These are phyloP conservation scores for Austrofundulus limnaeus DNA, from an alignment of 2,113 vertebrate species.

Conservation along the genomic window DNA sequence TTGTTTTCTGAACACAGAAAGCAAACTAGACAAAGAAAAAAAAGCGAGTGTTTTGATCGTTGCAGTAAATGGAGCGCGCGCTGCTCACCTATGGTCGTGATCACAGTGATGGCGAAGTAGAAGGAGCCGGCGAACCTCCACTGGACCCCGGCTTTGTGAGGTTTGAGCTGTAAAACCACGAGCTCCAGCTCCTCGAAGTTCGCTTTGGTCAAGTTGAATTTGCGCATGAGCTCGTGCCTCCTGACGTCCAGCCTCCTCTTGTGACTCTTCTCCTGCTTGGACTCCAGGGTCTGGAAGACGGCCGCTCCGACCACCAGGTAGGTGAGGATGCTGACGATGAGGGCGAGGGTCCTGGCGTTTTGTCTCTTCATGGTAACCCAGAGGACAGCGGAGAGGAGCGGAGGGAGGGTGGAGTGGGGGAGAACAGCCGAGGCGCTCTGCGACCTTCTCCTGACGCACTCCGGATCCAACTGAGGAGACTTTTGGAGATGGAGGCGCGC, in stretches of 20 bases:
- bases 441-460: slow-evolving; percentile 56
- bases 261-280: slow-evolving; percentile 87
- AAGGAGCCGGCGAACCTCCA: slow-evolving; percentile 96
- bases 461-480: slow-evolving; percentile 58
- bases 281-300: slow-evolving; percentile 95
- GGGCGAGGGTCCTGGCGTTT: slow-evolving; percentile 91
- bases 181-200: slow-evolving; percentile 90
- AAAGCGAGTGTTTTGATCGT: no score
- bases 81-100: slow-evolving; percentile 93
- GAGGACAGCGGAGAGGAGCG: not conserved
- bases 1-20: no score
- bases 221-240: slow-evolving; percentile 83
- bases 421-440: slow-evolving; percentile 30
- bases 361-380: slow-evolving; percentile 89
- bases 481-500: slow-evolving; percentile 82
- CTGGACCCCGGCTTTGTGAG: slow-evolving; percentile 95
- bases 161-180: slow-evolving; percentile 89
- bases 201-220: slow-evolving; percentile 89
- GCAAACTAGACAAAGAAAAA: no score
- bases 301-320: slow-evolving; percentile 96
- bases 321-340: slow-evolving; percentile 95
- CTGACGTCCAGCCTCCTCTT: slow-evolving; percentile 83
- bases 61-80: not conserved
- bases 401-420: not conserved
- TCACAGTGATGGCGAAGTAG: slow-evolving; percentile 99